Base-by-base conservation (phyloP, 2,888 invertebrate genomes). In the Plebejus melissa region DNA sequence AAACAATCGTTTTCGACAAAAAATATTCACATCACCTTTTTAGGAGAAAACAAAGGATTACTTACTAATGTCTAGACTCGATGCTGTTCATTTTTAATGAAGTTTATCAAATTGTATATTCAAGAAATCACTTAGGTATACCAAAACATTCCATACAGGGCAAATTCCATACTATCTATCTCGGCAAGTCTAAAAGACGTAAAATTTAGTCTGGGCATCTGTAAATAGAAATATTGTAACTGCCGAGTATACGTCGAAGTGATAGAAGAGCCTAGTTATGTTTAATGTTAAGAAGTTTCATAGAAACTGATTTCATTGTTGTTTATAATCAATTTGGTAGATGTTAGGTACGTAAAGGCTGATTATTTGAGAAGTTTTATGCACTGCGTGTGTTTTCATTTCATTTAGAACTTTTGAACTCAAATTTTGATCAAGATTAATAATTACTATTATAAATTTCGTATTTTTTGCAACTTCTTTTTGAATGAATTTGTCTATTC, bases 211-310 rank as follows among this genome's bases (percentile, higher is more conserved):
- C 41, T 57, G 57, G 32, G 70, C 60, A 22, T 70, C 32, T 75
- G 75, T 75, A 75, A 70, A 75, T 75, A 75, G 57, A 57, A 75
- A 70, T 75, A 54, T 57, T 57, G 16, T 83, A 82, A 84, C 78
- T 85, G 88, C 87, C 86, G 87, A 86, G 93, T 93, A 93, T 93
- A 93, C 93, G 93, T 89, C 86, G 88, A 89, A 88, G 91, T 91
- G 92, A 93, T 91, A 92, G 89, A 87, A 87, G 86, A 90, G 90
- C 93, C 91, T 93, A 91, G 90, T 88, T 87, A 87, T 88, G 88
- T 88, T 86, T 88, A 90, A 88, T 89, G 88, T 90, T 88, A 88
- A 86, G 84, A 80, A 88, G 93, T 93, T 93, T 93, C 93, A 92
- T 92, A 93, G 93, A 93, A 93, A 91, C 93, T 85, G 83, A 87